Evolutionary conservation across 2,113 vertebrate species (phyloP).

Genomic region (Aythya baeri): DNA sequence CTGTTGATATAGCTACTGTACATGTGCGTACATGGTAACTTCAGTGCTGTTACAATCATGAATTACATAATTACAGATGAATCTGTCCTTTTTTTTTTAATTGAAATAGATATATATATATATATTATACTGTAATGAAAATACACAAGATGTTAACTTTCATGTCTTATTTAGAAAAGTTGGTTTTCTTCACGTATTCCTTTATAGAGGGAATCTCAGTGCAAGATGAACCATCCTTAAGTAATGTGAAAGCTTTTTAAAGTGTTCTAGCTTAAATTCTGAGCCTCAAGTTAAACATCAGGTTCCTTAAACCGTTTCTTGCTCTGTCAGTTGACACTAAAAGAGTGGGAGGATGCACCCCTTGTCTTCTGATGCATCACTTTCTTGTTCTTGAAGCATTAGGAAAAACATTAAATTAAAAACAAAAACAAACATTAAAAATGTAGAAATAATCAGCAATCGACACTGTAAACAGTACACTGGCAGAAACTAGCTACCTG

Average conservation of each 20-base stretch:
- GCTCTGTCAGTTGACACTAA: constrained; percentile 73
- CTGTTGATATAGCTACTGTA: constrained; percentile 77
- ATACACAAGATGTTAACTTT: constrained; percentile 78
- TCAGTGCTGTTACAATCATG: constrained; percentile 80
- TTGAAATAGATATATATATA: constrained; percentile 71
- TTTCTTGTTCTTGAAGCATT: constrained; percentile 41
- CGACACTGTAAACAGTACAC: constrained; percentile 76
- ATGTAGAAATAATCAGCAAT: constrained; percentile 67
- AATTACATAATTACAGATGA: constrained; percentile 83
- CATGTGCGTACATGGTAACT: constrained; percentile 78
- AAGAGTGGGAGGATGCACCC: constrained; percentile 70
- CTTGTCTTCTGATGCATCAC: constrained; percentile 47
- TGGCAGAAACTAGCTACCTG: constrained; percentile 75
- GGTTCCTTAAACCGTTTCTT: constrained; percentile 74
- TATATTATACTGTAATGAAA: constrained; percentile 77
- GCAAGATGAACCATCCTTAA: constrained; percentile 71
- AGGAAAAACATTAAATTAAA: not conserved
- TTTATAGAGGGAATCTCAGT: constrained; percentile 71
- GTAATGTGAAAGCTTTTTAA: constrained; percentile 54
- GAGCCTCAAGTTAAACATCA: constrained; percentile 62
- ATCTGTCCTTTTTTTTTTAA: constrained; percentile 72
- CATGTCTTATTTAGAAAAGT: constrained; percentile 73
- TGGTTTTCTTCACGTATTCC: constrained; percentile 61
- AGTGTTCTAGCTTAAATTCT: constrained; percentile 69
- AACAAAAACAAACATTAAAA: constrained; percentile 29